A percentile compares a stretch with the other conserved stretches of the same genome.
phyloP scores from a whole-genome alignment of 64 coral and sea anemone genomes.

The Montipora efflorescens region DNA sequence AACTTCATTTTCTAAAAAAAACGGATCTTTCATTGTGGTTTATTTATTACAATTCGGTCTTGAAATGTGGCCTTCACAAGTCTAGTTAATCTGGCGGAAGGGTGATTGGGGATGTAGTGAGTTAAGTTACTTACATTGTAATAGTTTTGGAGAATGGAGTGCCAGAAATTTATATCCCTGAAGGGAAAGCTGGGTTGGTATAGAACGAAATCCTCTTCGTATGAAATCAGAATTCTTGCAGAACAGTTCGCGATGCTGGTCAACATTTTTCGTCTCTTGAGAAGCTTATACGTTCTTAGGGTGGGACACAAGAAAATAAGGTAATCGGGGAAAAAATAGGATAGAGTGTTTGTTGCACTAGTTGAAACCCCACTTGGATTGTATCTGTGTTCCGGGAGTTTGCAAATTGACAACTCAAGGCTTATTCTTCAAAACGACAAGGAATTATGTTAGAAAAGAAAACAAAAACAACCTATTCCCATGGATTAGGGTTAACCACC shows the following conservation, averaged over 20 bases:
- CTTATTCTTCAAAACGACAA: too few species aligned
- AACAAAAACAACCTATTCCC: neutral
- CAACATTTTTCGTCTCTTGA: too few species aligned
- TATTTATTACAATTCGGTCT: neutral
- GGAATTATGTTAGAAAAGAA: neutral
- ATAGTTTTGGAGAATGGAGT: neutral
- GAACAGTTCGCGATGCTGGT: too few species aligned
- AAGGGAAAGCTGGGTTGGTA: neutral
- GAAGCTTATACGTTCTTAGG: too few species aligned
- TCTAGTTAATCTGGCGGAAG: neutral
- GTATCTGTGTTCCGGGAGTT: too few species aligned
- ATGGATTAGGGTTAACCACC: neutral
- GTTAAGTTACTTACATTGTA: constrained; percentile 14
- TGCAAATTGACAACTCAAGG: too few species aligned
- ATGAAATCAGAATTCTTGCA: too few species aligned
- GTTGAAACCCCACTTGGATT: too few species aligned
- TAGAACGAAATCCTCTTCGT: too few species aligned
- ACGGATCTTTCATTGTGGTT: neutral
- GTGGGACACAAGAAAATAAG: too few species aligned
- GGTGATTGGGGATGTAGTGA: neutral
- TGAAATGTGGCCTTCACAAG: neutral
- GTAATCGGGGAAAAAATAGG: too few species aligned
- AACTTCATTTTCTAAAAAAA: neutral
- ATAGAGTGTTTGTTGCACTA: too few species aligned
- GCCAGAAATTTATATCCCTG: neutral